Evolutionary conservation across 1,140 invertebrate genomes (phyloP), one percentile per base, ranked within the genome.

Genomic region (Oppia nitens): DNA sequence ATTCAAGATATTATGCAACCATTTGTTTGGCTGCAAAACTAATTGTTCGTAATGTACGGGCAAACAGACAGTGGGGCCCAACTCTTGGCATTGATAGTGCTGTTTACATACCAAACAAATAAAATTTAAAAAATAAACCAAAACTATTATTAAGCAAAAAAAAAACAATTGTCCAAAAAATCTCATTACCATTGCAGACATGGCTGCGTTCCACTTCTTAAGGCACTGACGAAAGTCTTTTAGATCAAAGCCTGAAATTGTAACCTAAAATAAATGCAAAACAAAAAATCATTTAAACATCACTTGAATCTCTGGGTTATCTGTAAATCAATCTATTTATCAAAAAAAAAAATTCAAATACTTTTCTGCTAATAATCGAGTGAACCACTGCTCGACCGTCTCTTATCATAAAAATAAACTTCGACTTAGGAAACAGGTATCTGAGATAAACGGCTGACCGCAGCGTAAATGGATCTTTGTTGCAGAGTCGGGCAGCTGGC

Each of bases 301-400:
- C 32, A 40, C 17, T 40, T 40, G 17, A 40, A n/a, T n/a, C n/a
- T n/a, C n/a, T n/a, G n/a, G n/a, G n/a, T n/a, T n/a, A n/a, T n/a
- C n/a, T n/a, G n/a, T n/a, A n/a, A n/a, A n/a, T n/a, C n/a, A n/a
- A n/a, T n/a, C n/a, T n/a, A n/a, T n/a, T n/a, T n/a, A n/a, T n/a
- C n/a, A n/a, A n/a, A n/a, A n/a, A n/a, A n/a, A n/a, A n/a, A n/a
- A n/a, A n/a, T n/a, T n/a, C n/a, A n/a, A n/a, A n/a, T 69, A 84
- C 85, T 79, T 92, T 88, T 68, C 93, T 78, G n/a, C 87, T 87
- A 72, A 95, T 88, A 69, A 95, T 95, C 53, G 94, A 98, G 77
- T 99, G 92, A 53, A 96, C 92, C 11, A 91, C 94, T 28, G 94
- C 94, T 56, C 95, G 79, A 2, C 95, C 95, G 72, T 99, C 95